Percentiles rank a stretch among this genome's conserved stretches.
phyloP scores from a whole-genome alignment of 2,797 vertebrate species.

The Poecile montanus region DNA sequence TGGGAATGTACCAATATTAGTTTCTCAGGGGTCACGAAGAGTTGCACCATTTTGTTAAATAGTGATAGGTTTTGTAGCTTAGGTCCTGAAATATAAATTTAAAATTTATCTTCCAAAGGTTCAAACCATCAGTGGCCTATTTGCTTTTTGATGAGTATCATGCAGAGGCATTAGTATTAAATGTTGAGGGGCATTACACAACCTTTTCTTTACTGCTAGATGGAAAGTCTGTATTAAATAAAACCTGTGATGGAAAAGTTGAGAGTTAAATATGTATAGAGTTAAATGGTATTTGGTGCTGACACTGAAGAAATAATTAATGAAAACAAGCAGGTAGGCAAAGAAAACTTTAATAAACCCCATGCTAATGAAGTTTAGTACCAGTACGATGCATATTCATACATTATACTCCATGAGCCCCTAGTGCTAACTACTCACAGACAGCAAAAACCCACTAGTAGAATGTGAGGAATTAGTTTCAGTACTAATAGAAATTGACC shows the following conservation, averaged over 20 bases:
- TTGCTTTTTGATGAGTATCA: not conserved
- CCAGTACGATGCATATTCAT: not conserved
- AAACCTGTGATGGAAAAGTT: not conserved
- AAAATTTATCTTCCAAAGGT: not conserved
- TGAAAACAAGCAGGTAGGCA: not conserved
- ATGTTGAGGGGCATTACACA: not conserved
- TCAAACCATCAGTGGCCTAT: not conserved
- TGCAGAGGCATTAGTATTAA: not conserved
- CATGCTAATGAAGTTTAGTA: not conserved
- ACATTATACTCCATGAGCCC: not conserved
- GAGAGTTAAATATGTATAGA: not conserved
- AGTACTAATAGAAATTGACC: not conserved
- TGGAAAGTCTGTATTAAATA: not conserved
- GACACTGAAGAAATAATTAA: not conserved
- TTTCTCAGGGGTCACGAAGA: not conserved
- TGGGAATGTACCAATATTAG: not conserved
- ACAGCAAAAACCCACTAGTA: not conserved
- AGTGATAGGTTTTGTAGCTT: not conserved
- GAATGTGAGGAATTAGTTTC: constrained; percentile 20
- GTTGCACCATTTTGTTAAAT: not conserved
- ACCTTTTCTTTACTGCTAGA: not conserved
- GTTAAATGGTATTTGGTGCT: not conserved
- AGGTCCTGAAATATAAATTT: not conserved
- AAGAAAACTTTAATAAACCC: not conserved
- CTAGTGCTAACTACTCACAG: not conserved